Evolutionary conservation across 2,113 vertebrate genomes (phyloP).

Genomic region (Notothenia rossii): DNA sequence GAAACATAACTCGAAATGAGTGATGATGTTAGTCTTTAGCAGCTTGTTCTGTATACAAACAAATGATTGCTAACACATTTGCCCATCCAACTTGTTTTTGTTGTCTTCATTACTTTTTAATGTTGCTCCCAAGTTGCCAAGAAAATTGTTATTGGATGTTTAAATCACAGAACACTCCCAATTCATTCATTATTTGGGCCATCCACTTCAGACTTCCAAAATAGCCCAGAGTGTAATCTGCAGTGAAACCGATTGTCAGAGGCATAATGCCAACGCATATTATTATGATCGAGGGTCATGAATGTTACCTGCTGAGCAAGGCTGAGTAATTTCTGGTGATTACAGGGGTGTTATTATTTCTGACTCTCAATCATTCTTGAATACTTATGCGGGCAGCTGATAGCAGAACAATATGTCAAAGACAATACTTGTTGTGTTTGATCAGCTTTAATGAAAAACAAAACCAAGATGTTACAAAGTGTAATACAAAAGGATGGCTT

Average conservation of each 20-base stretch:
- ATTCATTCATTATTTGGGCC: neutral
- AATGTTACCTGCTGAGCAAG: constrained; percentile 39
- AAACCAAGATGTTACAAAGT: too few relatives aligned
- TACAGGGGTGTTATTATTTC: constrained; percentile 43
- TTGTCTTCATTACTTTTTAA: neutral
- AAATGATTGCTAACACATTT: neutral
- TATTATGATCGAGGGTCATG: constrained; percentile 47
- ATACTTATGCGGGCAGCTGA: constrained; percentile 25
- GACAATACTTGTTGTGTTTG: constrained; percentile 4
- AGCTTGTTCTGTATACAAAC: neutral
- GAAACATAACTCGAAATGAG: neutral
- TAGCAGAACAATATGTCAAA: constrained; percentile 29
- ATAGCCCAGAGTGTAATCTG: constrained; percentile 17
- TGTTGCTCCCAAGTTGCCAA: neutral
- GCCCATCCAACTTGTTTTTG: neutral
- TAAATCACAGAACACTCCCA: neutral
- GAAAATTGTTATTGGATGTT: neutral
- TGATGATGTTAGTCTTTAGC: too few relatives aligned
- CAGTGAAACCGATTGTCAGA: constrained; percentile 21
- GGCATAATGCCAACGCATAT: constrained; percentile 26
- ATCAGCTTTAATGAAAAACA: constrained; percentile 1
- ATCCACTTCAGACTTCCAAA: constrained; percentile 8
- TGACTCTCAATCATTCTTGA: constrained; percentile 37
- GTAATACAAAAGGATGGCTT: neutral
- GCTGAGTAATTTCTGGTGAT: constrained; percentile 48